Base-by-base conservation (phyloP, 2,888 invertebrate genomes). In the Tineola bisselliella region DNA sequence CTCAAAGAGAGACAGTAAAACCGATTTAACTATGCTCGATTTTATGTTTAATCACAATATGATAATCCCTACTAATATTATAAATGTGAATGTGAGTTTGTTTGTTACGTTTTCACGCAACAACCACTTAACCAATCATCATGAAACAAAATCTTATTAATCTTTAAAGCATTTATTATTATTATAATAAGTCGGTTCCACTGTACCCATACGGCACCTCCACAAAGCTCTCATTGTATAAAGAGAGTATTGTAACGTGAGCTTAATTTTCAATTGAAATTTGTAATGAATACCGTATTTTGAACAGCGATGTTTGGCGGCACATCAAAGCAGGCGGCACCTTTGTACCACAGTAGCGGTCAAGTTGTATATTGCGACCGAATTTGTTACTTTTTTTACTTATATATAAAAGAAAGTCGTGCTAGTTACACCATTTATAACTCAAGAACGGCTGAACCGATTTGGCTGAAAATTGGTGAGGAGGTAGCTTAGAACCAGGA, bases 211-310 rank as follows among this genome's bases (percentile, higher is more conserved):
- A 48, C 48, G 48, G 48, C 48, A 48, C 48, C n/a, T 10, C 8
- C 10, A 48, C 48, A 48, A 48, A 48, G 48, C 13, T 48, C 48
- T 13, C 48, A 48, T 48, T 48, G 48, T 48, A 15, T 15, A 15
- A 44, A 15, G 48, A 48, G 79, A 77, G 80, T 78, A 76, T 71
- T 76, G 76, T 77, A 80, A 77, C 70, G 68, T 69, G 76, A 81
- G 76, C 79, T 76, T 84, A 83, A 84, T 84, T 84, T 84, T 84
- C 81, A 83, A 84, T 84, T 81, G 84, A 79, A 75, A 70, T 79
- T 77, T 70, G 76, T 76, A 80, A 81, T 77, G 80, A 81, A 81
- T 68, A 64, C 67, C 61, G 60, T 64, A 63, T 64, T 38, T 48
- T 59, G 57, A 57, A 11, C 25, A 25, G 52, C 30, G 17, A 25